Conservation (phyloP, 1,140 invertebrate genomes). For the Phortica variegata region DNA sequence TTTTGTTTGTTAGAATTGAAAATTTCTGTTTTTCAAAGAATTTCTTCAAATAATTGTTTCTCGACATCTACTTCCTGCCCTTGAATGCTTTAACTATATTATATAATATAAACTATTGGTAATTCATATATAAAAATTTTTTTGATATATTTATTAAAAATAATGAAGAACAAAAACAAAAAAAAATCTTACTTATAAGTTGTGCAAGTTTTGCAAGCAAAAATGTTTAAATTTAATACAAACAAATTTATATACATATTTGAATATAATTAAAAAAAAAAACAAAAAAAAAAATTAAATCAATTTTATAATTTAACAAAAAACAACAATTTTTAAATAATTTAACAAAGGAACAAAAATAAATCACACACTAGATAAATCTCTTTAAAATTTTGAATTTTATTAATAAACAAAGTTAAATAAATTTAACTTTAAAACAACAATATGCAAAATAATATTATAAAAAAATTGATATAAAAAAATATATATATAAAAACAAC, state of each 20-base stretch:
- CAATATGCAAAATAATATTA: conserved; percentile 47
- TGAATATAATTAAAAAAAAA: conserved; percentile 28
- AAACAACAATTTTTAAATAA: conserved; percentile 41
- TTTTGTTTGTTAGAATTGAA: no score
- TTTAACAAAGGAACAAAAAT: conserved; percentile 28
- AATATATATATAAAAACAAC: conserved; percentile 15
- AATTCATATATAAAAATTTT: conserved; percentile 19
- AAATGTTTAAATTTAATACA: conserved; percentile 28
- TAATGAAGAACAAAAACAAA: conserved; percentile 12
- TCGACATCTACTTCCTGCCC: conserved; percentile 53
- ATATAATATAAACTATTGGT: conserved; percentile 30
- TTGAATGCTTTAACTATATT: conserved; percentile 53
- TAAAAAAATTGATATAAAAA: conserved; percentile 32
- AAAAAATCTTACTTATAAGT: conserved; percentile 51
- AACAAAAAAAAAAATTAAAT: conserved; percentile 28
- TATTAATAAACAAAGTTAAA: conserved; percentile 51
- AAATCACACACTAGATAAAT: conserved; percentile 52
- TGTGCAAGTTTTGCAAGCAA: conserved; percentile 31
- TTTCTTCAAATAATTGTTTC: conserved; percentile 53
- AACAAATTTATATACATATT: conserved; percentile 52
- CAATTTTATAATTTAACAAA: conserved; percentile 42
- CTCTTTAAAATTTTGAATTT: conserved; percentile 54
- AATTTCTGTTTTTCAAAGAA: conserved; percentile 11
- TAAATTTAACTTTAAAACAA: conserved; percentile 48
- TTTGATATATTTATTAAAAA: conserved; percentile 26